Evolutionary conservation across 2,888 invertebrate species (phyloP).

Genomic region (Torymus auratus): DNA sequence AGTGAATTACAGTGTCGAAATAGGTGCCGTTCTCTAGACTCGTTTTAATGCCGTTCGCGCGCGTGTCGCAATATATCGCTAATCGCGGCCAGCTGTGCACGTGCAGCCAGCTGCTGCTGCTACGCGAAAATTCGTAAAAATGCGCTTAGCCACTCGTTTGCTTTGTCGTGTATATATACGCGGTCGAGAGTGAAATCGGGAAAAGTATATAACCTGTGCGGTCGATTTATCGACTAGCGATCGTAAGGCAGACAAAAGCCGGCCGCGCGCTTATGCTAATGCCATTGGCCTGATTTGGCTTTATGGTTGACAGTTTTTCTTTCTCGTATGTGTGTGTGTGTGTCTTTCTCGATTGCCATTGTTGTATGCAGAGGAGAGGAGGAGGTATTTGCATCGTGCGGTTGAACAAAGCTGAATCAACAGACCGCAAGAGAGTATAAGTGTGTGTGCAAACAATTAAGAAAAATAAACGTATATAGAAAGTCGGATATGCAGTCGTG

Average conservation of each 20-base stretch:
- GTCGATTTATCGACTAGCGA: conserved; percentile 12
- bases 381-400: background rate
- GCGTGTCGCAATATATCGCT: conserved; percentile 33
- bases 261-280: conserved; percentile 25
- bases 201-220: background rate
- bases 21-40: background rate
- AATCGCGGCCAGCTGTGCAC: conserved; percentile 15
- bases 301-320: conserved; percentile 16
- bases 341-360: conserved; percentile 1
- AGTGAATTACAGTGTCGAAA: conserved; percentile 20
- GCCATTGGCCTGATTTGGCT: conserved; percentile 34
- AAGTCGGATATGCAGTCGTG: too few species aligned
- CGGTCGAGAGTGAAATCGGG: background rate
- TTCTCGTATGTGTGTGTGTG: background rate
- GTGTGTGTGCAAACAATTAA: too few species aligned
- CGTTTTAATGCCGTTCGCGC: conserved; percentile 24
- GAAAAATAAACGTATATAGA: too few species aligned
- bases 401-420: too few species aligned
- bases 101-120: too few species aligned
- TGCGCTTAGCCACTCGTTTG: too few species aligned
- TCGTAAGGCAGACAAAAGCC: background rate
- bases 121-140: too few species aligned
- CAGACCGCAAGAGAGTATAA: background rate
- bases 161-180: conserved; percentile 17
- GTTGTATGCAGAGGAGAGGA: background rate